A percentile compares a stretch with the other conserved stretches of the same genome.
Evolutionary conservation across 2,797 vertebrate species (phyloP).

Genomic region (Perodicticus potto): DNA sequence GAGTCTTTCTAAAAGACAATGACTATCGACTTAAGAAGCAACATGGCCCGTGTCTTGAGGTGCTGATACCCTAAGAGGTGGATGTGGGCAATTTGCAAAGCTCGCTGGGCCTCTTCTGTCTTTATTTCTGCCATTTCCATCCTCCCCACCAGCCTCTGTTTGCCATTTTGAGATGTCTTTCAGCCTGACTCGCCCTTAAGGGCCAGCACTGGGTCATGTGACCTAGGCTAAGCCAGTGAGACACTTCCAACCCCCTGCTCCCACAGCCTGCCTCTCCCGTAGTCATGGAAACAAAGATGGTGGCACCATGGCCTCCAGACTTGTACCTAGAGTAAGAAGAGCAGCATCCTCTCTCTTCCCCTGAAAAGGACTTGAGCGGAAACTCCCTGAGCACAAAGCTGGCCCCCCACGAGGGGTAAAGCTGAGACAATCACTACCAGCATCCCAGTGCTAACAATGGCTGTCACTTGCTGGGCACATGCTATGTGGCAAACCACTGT

Average conservation of each 20-base stretch:
- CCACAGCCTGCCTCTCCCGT: too few species aligned
- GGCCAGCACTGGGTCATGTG: fast-evolving
- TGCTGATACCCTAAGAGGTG: not conserved
- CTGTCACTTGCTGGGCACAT: not conserved
- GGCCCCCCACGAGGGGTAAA: not conserved
- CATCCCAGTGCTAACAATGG: too few species aligned
- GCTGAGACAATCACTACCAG: not conserved
- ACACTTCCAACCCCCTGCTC: not conserved
- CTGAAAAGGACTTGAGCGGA: not conserved
- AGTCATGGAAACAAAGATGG: not conserved
- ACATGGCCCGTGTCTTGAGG: not conserved
- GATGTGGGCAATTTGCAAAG: not conserved
- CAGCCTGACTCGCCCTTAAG: not conserved
- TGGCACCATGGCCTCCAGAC: not conserved
- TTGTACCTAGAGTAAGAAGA: not conserved
- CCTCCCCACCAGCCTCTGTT: not conserved
- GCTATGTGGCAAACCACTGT: not conserved
- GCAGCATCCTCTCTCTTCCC: not conserved
- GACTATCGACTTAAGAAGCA: not conserved
- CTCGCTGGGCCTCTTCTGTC: not conserved
- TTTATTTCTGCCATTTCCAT: not conserved
- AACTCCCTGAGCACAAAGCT: not conserved
- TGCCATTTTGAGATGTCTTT: not conserved
- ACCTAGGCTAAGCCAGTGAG: not conserved
- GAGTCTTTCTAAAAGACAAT: not conserved